A percentile compares a stretch with the other conserved stretches of the same genome.
phyloP scores from a whole-genome alignment of 2,888 invertebrate genomes.

The Coelogynopora nodosa region DNA sequence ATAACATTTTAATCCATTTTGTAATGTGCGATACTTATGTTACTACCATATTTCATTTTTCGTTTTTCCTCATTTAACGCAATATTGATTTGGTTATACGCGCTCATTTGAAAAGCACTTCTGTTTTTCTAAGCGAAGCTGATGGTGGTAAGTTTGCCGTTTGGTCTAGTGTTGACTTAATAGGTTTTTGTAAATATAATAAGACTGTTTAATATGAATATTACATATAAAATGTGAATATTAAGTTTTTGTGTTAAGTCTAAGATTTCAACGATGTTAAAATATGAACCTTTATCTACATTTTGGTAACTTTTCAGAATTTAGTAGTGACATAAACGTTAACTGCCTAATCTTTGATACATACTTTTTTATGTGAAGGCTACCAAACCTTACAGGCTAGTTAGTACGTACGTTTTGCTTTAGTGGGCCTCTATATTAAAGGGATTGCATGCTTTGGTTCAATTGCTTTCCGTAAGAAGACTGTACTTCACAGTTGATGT shows the following conservation, averaged over 20 bases:
- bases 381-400: not conserved
- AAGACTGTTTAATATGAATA: not conserved
- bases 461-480: not conserved
- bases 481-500: not conserved
- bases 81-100: not conserved
- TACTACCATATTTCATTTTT: not conserved
- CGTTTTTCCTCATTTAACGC: not conserved
- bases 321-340: too few relatives aligned
- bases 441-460: not conserved
- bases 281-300: not conserved
- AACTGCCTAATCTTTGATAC: too few relatives aligned
- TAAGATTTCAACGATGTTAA: not conserved
- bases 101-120: not conserved
- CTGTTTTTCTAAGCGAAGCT: not conserved
- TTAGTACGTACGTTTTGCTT: not conserved
- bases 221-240: not conserved
- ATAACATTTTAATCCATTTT: not conserved
- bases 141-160: not conserved
- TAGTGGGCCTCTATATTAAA: not conserved
- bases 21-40: not conserved
- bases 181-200: too few relatives aligned
- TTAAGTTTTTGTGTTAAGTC: not conserved
- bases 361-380: not conserved
- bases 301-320: too few relatives aligned
- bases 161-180: not conserved